Conservation (phyloP, 2,888 invertebrate species). For the Dryomyza anilis region DNA sequence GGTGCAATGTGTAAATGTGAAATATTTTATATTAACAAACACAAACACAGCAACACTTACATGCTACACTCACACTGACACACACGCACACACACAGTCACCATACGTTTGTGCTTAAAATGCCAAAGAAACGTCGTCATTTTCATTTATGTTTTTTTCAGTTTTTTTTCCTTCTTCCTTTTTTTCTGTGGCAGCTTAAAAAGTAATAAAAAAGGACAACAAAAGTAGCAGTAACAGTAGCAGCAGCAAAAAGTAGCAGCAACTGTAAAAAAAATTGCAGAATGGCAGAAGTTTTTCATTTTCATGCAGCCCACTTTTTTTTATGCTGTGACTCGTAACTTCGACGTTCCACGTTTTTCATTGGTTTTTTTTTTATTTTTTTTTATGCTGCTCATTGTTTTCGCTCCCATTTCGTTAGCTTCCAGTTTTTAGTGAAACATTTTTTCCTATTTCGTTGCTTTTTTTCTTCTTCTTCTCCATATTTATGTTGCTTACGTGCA, state of each 20-base stretch:
- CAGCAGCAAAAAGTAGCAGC: neutral
- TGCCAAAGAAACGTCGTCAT: conserved; percentile 1
- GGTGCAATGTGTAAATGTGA: conserved; percentile 45
- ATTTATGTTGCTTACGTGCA: neutral
- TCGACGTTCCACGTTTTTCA: neutral
- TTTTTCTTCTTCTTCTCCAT: neutral
- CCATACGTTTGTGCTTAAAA: conserved; percentile 3
- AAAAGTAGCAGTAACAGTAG: neutral
- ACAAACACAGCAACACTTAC: conserved; percentile 6
- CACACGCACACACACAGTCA: conserved; percentile 9
- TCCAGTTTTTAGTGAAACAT: too few species aligned
- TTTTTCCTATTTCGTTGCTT: neutral
- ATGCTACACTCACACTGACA: conserved; percentile 18
- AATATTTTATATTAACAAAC: conserved; percentile 27
- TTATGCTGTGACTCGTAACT: neutral
- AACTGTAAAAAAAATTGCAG: neutral
- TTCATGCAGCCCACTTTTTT: conserved; percentile 8
- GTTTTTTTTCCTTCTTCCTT: too few species aligned
- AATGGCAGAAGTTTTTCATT: conserved; percentile 9
- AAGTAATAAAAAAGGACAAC: neutral
- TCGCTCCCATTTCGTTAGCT: neutral
- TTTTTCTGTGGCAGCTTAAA: conserved; percentile 11
- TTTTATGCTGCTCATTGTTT: too few species aligned
- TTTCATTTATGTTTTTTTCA: too few species aligned
- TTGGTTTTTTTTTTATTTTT: neutral